Evolutionary conservation across 2,888 invertebrate genomes (phyloP).

Genomic region (Mongoloraphidia duomilia): DNA sequence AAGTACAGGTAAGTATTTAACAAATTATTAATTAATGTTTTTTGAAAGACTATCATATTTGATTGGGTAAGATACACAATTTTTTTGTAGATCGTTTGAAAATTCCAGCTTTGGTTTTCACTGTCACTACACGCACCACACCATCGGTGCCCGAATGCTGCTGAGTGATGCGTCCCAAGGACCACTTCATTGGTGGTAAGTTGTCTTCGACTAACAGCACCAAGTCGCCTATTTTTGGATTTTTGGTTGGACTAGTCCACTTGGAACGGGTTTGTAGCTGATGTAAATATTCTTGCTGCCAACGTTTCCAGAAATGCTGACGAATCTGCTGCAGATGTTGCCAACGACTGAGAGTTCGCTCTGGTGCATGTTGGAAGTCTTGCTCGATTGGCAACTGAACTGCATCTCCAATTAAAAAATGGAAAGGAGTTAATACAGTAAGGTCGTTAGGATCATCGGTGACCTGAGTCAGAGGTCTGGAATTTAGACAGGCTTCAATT

Average conservation of each 20-base stretch:
- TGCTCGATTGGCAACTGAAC: no score
- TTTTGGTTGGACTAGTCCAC: background rate
- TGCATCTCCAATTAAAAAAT: conserved; percentile 13
- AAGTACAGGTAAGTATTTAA: no score
- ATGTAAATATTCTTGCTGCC: background rate
- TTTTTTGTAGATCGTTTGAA: no score
- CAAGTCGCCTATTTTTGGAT: background rate
- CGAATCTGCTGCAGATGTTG: background rate
- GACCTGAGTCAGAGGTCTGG: conserved; percentile 8
- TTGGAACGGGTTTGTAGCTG: background rate
- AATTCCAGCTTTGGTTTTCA: no score
- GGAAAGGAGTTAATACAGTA: conserved; percentile 5
- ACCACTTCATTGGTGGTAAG: no score
- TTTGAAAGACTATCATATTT: no score
- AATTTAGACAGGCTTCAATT: conserved; percentile 13
- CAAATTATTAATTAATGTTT: no score
- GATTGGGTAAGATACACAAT: no score
- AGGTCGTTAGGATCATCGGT: conserved; percentile 9
- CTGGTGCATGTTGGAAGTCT: no score
- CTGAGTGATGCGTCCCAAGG: no score
- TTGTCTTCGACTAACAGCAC: background rate
- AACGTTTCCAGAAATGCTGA: background rate
- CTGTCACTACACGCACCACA: no score
- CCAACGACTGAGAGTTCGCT: background rate
- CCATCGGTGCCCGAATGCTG: no score